These are phyloP conservation scores for Tetrapedia diversipes DNA, from an alignment of 2,888 invertebrate species.

Conservation along the genomic window DNA sequence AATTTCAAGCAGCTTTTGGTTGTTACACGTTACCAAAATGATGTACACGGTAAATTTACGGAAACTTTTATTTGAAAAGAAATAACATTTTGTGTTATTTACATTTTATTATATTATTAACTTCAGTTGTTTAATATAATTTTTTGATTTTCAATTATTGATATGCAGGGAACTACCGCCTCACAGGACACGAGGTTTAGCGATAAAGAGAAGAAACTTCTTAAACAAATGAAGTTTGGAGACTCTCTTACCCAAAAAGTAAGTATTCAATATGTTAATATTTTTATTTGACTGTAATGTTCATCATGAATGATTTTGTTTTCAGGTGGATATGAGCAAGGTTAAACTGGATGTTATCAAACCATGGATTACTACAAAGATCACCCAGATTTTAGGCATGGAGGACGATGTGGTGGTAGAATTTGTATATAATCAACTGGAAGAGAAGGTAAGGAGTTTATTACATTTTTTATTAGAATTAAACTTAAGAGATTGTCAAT, in stretches of 20 bases:
- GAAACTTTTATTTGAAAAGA: neutral
- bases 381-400: conserved; percentile 97
- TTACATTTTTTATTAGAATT: conserved; percentile 41
- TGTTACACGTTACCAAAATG: conserved; percentile 78
- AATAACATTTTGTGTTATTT: neutral
- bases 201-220: conserved; percentile 99
- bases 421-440: conserved; percentile 99
- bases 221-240: conserved; percentile 99
- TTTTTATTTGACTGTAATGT: neutral
- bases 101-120: too few species aligned
- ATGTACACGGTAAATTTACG: conserved; percentile 84
- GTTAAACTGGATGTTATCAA: conserved; percentile 98
- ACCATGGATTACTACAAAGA: conserved; percentile 99
- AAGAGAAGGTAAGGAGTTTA: conserved; percentile 90
- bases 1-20: conserved; percentile 29
- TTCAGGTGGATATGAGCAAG: conserved; percentile 97
- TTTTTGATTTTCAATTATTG: conserved; percentile 47
- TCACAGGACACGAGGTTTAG: conserved; percentile 99
- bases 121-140: neutral
- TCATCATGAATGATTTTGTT: neutral
- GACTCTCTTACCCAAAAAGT: conserved; percentile 97
- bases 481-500: conserved; percentile 40
- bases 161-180: conserved; percentile 95
- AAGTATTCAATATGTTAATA: conserved; percentile 34
- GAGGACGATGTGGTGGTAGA: conserved; percentile 99